Evolutionary conservation across 2,888 invertebrate genomes (phyloP), one percentile per base, ranked within the genome.

Genomic region (Drosophila rubida): DNA sequence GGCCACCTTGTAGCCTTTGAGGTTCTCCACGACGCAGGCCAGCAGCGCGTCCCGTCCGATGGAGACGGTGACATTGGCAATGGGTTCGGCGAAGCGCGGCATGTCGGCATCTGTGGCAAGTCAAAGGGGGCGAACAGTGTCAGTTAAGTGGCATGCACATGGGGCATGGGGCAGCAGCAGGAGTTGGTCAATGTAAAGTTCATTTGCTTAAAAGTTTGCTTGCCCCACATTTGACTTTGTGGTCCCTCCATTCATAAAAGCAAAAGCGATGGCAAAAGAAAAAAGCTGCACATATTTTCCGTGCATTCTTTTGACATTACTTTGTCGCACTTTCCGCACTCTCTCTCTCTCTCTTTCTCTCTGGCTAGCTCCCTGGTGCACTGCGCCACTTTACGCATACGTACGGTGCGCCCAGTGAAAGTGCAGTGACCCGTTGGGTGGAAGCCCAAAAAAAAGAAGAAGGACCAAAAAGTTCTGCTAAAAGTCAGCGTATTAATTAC

Each of bases 1-100:
- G 73, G 97, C 97, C 80, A 97, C 97, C 95, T 97, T 96, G 92
- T 95, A 97, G 78, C 94, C 95, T 89, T 95, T 94, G 68, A 97
- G 94, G 93, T 97, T 97, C 92, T 97, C 97, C 61, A 97, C 97
- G 82, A 97, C 96, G 91, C 97, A 97, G 60, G 97, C 96, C 71
- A 97, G 93, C 25, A 97, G 93, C 19, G 97, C 97, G 92, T 97
- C 97, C 50, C 96, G 93, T 25, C 97, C 97, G 54, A 96, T 95
- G 42, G 96, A 96, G 76, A 97, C 97, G 19, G 97, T 97, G 78
- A 97, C 96, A 92, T 97, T 98, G 51, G 96, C 95, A 83, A 97
- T 96, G 51, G 96, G 95, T 90, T 97, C 97, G 73, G 96, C 96
- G 91, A 97, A 97, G 87, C 95, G 94, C 63, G 97, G 97, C 91